A percentile compares a stretch with the other conserved stretches of the same genome.
These are phyloP conservation scores for Todiramphus saurophagus DNA, from an alignment of 2,113 vertebrate genomes.

Conservation along the genomic window DNA sequence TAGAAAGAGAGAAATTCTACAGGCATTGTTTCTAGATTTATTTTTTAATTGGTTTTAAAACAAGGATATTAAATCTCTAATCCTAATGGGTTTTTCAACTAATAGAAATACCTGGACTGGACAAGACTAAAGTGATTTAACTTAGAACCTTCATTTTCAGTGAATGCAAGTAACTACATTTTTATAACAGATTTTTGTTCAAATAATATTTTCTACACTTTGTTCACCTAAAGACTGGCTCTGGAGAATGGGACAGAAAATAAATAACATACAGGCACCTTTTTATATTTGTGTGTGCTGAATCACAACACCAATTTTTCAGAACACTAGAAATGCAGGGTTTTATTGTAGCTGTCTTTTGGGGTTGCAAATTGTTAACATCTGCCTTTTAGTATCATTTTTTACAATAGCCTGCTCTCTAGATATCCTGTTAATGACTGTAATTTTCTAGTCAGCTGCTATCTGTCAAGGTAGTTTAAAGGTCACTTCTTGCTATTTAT, in stretches of 20 bases:
- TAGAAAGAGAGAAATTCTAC: background rate
- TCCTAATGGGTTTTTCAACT: background rate
- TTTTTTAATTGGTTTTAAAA: background rate
- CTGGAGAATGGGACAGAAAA: background rate
- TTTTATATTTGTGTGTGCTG: slow-evolving; percentile 5
- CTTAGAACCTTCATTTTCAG: background rate
- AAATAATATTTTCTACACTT: background rate
- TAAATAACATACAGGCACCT: background rate
- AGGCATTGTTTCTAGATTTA: background rate
- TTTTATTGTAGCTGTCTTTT: slow-evolving; percentile 74
- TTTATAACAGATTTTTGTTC: background rate
- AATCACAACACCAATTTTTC: slow-evolving; percentile 47
- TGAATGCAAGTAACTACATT: background rate
- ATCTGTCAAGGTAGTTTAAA: slow-evolving; percentile 83
- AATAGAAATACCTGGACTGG: background rate
- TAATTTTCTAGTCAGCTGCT: slow-evolving; percentile 83
- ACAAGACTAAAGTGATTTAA: background rate
- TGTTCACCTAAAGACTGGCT: background rate
- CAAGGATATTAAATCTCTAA: background rate
- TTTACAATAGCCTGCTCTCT: slow-evolving; percentile 76
- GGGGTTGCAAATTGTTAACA: slow-evolving; percentile 79
- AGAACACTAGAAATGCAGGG: slow-evolving; percentile 48
- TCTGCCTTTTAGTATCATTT: slow-evolving; percentile 76
- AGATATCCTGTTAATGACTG: slow-evolving; percentile 77
- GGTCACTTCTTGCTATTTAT: slow-evolving; percentile 71